Conservation (phyloP, 2,888 invertebrate species). For the Minunthozetes semirufus region DNA sequence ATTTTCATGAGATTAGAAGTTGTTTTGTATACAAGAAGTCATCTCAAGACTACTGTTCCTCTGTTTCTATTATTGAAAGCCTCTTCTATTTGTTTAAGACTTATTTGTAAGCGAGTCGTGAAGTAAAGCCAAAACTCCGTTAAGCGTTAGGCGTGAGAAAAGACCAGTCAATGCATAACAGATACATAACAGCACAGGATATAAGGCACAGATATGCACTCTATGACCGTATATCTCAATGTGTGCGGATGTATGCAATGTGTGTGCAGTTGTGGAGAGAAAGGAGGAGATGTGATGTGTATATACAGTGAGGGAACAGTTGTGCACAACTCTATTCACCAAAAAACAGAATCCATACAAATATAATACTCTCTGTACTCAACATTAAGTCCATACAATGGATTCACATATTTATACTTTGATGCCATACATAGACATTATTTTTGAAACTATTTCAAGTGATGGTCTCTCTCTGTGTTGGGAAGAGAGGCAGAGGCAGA, state of each 20-base stretch:
- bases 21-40: slow-evolving; percentile 18
- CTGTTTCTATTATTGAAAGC: background rate
- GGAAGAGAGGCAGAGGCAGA: no score
- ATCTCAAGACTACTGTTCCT: background rate
- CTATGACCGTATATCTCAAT: background rate
- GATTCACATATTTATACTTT: slow-evolving; percentile 6
- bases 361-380: background rate
- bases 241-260: background rate
- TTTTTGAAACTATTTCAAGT: background rate
- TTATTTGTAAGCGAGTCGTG: slow-evolving; percentile 22
- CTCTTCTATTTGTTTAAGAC: slow-evolving; percentile 24
- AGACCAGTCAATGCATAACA: background rate
- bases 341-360: background rate
- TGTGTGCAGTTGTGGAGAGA: background rate
- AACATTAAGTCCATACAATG: background rate
- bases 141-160: slow-evolving; percentile 25
- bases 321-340: no score
- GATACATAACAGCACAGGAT: slow-evolving; percentile 1
- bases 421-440: slow-evolving; percentile 7
- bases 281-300: background rate
- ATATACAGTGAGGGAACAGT: no score
- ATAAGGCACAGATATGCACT: background rate
- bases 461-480: background rate
- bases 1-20: slow-evolving; percentile 14
- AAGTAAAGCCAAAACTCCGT: slow-evolving; percentile 9